Evolutionary conservation across 2,888 invertebrate genomes (phyloP).

Genomic region (Shargacucullia verbasci): DNA sequence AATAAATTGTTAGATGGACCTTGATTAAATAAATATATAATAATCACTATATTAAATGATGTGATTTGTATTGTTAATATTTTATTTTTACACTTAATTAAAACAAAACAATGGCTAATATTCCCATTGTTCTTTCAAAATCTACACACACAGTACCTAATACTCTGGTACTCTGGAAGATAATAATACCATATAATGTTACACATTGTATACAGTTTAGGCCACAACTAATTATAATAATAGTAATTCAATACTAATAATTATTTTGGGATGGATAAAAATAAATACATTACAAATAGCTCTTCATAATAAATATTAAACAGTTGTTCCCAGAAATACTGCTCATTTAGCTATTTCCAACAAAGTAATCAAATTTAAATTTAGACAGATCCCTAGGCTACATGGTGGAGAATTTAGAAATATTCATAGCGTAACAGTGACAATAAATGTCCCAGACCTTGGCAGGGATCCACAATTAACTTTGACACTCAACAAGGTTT

Average conservation of each 20-base stretch:
- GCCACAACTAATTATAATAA: neutral
- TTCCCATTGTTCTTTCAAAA: too few relatives aligned
- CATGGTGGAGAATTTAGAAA: slow-evolving; percentile 30
- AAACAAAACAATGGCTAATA: too few relatives aligned
- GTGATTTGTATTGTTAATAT: too few relatives aligned
- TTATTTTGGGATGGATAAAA: neutral
- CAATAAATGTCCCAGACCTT: slow-evolving; percentile 83
- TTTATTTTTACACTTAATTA: too few relatives aligned
- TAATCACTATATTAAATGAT: too few relatives aligned
- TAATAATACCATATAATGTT: neutral
- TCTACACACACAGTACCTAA: too few relatives aligned
- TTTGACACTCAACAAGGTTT: slow-evolving; percentile 64
- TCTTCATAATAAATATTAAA: neutral
- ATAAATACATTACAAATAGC: neutral
- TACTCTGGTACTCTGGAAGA: too few relatives aligned
- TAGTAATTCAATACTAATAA: neutral
- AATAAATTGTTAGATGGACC: too few relatives aligned
- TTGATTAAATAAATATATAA: too few relatives aligned
- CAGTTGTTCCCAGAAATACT: neutral
- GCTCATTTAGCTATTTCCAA: neutral
- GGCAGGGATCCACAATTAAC: slow-evolving; percentile 84
- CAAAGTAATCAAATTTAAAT: slow-evolving; percentile 48
- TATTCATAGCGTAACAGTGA: slow-evolving; percentile 64
- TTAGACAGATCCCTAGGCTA: slow-evolving; percentile 64
- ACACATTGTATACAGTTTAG: neutral